Conservation (phyloP, 2,113 vertebrate species). For the Chelonoidis abingdonii region DNA sequence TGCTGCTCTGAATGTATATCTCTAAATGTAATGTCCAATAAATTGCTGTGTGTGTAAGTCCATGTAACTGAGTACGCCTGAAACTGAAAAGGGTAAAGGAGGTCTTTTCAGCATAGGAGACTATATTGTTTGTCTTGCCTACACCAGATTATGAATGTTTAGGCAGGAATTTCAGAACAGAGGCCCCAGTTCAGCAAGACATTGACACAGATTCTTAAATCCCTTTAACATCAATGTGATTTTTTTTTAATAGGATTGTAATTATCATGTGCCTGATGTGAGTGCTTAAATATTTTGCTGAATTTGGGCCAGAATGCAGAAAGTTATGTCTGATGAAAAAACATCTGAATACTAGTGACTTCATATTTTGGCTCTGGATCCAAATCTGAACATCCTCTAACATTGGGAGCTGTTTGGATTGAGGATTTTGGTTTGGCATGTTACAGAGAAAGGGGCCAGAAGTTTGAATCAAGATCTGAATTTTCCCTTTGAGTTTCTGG, state of each 20-base stretch:
- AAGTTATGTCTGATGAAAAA: background rate
- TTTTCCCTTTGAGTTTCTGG: background rate
- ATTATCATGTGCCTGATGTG: background rate
- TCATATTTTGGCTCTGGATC: background rate
- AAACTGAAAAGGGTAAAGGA: rapidly evolving
- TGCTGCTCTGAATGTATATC: rapidly evolving
- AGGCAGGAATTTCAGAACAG: background rate
- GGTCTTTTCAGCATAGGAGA: rapidly evolving
- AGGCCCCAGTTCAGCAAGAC: background rate
- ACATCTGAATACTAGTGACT: background rate
- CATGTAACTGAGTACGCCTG: background rate
- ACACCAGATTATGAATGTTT: too few species aligned
- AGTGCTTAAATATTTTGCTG: background rate
- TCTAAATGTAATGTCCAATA: rapidly evolving
- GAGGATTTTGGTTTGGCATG: background rate
- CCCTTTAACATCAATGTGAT: background rate
- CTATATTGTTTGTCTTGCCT: rapidly evolving
- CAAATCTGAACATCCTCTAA: rapidly evolving
- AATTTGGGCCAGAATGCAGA: background rate
- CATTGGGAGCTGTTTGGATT: background rate
- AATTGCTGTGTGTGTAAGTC: background rate
- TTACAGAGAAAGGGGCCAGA: rapidly evolving
- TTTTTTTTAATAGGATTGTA: rapidly evolving
- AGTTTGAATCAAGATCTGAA: background rate
- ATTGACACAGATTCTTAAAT: background rate